Percentiles rank a stretch among this genome's conserved stretches.
phyloP scores from a whole-genome alignment of 2,888 invertebrate genomes.

The Heliothis peltigera region DNA sequence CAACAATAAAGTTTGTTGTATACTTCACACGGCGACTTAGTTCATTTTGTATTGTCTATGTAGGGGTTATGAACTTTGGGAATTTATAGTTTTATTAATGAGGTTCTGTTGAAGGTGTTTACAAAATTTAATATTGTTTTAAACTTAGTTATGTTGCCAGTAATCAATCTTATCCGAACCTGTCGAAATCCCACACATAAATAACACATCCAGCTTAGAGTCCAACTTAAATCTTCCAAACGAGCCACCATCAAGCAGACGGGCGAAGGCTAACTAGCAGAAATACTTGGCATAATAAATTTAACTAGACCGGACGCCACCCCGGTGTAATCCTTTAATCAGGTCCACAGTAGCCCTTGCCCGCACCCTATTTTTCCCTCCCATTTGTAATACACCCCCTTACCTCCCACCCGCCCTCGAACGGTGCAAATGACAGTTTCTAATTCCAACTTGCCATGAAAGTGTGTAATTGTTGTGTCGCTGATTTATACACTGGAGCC shows the following conservation, averaged over 20 bases:
- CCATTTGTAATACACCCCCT: constrained; percentile 73
- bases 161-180: constrained; percentile 5
- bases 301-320: constrained; percentile 88
- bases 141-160: no score
- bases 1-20: constrained; percentile 66
- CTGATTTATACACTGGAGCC: constrained; percentile 88
- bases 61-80: constrained; percentile 53
- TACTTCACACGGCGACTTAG: constrained; percentile 69
- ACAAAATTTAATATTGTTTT: not conserved
- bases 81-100: constrained; percentile 31
- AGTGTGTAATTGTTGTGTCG: constrained; percentile 90
- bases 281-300: constrained; percentile 89
- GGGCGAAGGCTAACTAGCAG: constrained; percentile 81
- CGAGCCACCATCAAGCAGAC: constrained; percentile 51
- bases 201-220: constrained; percentile 49
- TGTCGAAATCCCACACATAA: constrained; percentile 27
- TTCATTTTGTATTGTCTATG: constrained; percentile 62
- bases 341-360: constrained; percentile 88
- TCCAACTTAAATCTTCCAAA: constrained; percentile 59
- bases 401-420: constrained; percentile 76
- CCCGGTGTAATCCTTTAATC: constrained; percentile 89
- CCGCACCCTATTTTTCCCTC: constrained; percentile 88
- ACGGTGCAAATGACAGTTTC: constrained; percentile 91
- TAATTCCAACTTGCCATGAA: constrained; percentile 91
- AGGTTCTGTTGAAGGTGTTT: not conserved